Evolutionary conservation across 2,888 invertebrate genomes (phyloP).

Genomic region (Actias luna): DNA sequence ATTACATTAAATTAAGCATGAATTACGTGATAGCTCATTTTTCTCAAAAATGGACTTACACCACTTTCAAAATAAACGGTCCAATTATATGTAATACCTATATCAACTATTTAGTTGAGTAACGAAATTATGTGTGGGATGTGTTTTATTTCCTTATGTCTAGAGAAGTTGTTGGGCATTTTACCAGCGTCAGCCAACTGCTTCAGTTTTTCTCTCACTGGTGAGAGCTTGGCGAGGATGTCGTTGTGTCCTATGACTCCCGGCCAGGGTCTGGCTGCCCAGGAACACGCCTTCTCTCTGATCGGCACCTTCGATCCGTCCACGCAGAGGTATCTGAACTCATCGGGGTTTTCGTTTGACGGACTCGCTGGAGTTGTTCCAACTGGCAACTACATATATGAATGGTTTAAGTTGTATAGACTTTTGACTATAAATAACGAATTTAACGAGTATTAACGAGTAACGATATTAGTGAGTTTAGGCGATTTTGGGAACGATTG

Average conservation of each 20-base stretch:
- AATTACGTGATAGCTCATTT: no score
- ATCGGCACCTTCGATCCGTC: slow-evolving; percentile 88
- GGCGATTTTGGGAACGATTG: no score
- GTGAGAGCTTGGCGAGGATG: slow-evolving; percentile 74
- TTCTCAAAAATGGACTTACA: no score
- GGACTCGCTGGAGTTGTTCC: slow-evolving; percentile 79
- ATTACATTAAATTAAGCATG: no score
- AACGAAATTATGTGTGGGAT: no score
- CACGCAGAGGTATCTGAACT: slow-evolving; percentile 89
- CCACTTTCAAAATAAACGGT: no score
- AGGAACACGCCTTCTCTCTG: slow-evolving; percentile 85
- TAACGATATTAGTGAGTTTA: neutral
- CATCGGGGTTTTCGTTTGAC: slow-evolving; percentile 84
- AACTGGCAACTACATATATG: slow-evolving; percentile 79
- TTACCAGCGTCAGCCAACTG: slow-evolving; percentile 75
- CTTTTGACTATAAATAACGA: no score
- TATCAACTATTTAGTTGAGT: no score
- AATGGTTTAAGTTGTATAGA: neutral
- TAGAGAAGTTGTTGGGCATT: slow-evolving; percentile 21
- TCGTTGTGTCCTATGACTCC: slow-evolving; percentile 87
- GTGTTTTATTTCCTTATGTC: no score
- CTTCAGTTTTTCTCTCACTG: slow-evolving; percentile 79
- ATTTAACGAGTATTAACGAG: no score
- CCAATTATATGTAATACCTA: no score
- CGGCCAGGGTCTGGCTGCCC: slow-evolving; percentile 94